Conservation (phyloP, 2,113 vertebrate genomes). For the Dunckerocampus dactyliophorus region DNA sequence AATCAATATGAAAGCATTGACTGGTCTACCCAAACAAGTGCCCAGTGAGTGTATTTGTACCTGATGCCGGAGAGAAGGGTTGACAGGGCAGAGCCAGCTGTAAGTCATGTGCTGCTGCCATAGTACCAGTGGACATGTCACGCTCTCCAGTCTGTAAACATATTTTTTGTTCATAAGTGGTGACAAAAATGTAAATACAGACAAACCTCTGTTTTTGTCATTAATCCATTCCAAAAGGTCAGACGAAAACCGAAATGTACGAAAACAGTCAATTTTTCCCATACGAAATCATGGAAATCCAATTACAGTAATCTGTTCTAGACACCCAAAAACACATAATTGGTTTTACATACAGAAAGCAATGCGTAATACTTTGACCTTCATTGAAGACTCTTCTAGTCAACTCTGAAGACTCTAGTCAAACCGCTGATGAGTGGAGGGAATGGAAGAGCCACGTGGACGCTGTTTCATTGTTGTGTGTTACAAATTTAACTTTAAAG, state of each 20-base stretch:
- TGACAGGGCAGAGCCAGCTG: constrained; percentile 78
- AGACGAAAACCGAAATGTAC: too few species aligned
- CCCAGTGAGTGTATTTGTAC: constrained; percentile 35
- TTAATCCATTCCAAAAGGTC: too few species aligned
- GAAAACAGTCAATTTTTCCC: too few species aligned
- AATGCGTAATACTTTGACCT: background rate
- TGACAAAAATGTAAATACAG: constrained; percentile 15
- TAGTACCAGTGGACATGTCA: constrained; percentile 72
- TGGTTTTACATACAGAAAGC: background rate
- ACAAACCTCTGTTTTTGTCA: too few species aligned
- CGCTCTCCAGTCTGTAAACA: constrained; percentile 82
- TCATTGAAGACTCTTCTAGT: background rate
- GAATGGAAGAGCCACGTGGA: too few species aligned
- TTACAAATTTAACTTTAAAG: too few species aligned
- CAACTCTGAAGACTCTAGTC: too few species aligned
- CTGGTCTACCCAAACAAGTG: background rate
- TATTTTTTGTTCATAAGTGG: constrained; percentile 20
- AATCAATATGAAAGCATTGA: too few species aligned
- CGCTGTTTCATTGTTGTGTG: too few species aligned
- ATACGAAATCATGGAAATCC: too few species aligned
- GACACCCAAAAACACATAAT: background rate
- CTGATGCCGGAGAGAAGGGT: constrained; percentile 83
- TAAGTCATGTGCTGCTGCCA: constrained; percentile 79
- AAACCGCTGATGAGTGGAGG: too few species aligned
- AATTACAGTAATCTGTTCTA: background rate